Evolutionary conservation across 2,113 vertebrate genomes (phyloP), one percentile per base, ranked within the genome.

Genomic region (Hiodon alosoides): DNA sequence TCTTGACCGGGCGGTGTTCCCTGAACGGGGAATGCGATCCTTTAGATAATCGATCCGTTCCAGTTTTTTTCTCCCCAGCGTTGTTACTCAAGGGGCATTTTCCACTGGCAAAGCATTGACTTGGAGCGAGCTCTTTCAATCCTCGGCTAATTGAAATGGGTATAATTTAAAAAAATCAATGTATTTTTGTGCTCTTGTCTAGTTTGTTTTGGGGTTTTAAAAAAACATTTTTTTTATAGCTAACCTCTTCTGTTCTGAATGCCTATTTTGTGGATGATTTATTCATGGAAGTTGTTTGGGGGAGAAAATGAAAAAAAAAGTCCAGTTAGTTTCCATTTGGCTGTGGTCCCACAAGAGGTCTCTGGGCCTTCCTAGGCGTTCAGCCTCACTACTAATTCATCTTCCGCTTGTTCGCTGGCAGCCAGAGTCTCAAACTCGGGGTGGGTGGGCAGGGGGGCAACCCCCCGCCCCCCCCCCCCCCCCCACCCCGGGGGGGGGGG

Each of bases 221-320:
- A 71, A 70, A 79, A 72, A 7, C 5, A 14, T 14, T 8, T 66
- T 48, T 67, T 9, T 71, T 67, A 79, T 58, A 62, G 65, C 73
- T 69, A 81, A 74, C 77, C 80, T 71, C 74, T 81, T 83, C 79
- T 78, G 70, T 74, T 79, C 77, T 11, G 17, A 72, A 79, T 77
- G 81, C 79, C 80, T 84, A 77, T 87, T 87, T 81, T 80, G 77
- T 75, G 3, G 71, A 80, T 86, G 80, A 77, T 84, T 88, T 86
- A 89, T 88, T 87, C 77, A 87, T 85, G 72, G 82, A 48, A 72
- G 82, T 78, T 84, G 76, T 76, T 51, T 83, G 76, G 82, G 81
- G 80, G 73, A 83, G 82, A 83, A 78, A 73, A 55, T 80, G 71
- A 80, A 74, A 31, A 31, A 31, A 31, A 31, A 31, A 31, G 31